These are phyloP conservation scores for Drosophila hydei DNA, from an alignment of 1,140 invertebrate species.

Conservation along the genomic window DNA sequence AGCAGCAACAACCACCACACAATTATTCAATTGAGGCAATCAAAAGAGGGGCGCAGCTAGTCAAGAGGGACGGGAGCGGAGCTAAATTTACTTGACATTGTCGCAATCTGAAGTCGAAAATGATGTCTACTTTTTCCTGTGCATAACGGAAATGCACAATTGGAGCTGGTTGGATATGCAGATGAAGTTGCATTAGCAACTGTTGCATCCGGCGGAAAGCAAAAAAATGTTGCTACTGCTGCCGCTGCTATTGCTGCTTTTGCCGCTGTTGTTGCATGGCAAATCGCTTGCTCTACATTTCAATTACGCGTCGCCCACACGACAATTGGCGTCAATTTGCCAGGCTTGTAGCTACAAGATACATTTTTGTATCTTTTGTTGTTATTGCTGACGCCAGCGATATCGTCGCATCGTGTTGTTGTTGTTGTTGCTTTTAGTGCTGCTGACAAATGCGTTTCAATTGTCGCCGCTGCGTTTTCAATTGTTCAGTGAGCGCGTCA, in stretches of 20 bases:
- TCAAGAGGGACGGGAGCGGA: not conserved
- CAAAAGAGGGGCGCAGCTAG: not conserved
- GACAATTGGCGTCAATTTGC: constrained; percentile 69
- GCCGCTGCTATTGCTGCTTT: constrained; percentile 17
- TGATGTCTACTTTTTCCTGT: constrained; percentile 5
- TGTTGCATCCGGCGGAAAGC: constrained; percentile 29
- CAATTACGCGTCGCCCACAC: constrained; percentile 60
- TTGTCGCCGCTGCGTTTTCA: constrained; percentile 50
- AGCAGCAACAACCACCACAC: constrained; percentile 48
- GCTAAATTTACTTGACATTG: constrained; percentile 9
- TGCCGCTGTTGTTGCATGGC: not conserved
- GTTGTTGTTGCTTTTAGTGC: not conserved
- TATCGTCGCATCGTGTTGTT: constrained; percentile 10
- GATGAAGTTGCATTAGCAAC: constrained; percentile 34
- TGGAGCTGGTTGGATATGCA: constrained; percentile 29
- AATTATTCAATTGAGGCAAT: constrained; percentile 78
- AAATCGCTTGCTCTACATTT: constrained; percentile 61
- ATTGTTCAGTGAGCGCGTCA: constrained; percentile 61
- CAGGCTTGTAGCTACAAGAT: constrained; percentile 53
- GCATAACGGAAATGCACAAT: constrained; percentile 41
- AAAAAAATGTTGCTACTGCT: constrained; percentile 16
- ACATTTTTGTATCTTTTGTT: constrained; percentile 31
- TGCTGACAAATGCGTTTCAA: constrained; percentile 74
- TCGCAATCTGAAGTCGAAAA: constrained; percentile 28
- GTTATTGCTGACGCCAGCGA: constrained; percentile 17